Conservation (phyloP, 2,113 vertebrate genomes). For the Urocolius indicus region DNA sequence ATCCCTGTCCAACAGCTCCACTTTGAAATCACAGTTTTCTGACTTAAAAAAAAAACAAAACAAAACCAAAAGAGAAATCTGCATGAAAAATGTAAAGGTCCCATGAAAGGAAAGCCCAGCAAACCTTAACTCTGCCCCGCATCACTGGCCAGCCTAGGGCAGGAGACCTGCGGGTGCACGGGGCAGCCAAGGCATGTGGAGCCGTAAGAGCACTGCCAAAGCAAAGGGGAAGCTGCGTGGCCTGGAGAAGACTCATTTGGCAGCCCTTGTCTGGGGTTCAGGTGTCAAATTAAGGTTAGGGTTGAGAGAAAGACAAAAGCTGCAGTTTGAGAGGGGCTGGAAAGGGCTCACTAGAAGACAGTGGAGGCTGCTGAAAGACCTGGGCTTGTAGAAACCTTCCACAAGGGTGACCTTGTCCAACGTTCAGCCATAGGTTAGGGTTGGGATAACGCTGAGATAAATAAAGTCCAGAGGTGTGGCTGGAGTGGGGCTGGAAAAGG, state of each 20-base stretch:
- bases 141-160: neutral
- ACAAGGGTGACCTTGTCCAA: neutral
- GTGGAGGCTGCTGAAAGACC: neutral
- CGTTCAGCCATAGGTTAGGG: neutral
- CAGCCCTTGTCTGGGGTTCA: neutral
- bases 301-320: neutral
- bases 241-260: neutral
- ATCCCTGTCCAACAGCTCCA: fast-evolving
- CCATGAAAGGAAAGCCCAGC: neutral
- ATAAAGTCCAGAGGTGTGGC: neutral
- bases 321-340: neutral
- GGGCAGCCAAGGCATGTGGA: fast-evolving
- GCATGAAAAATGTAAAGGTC: neutral
- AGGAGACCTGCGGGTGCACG: fast-evolving
- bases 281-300: neutral
- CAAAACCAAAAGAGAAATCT: neutral
- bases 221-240: neutral
- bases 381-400: neutral
- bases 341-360: neutral
- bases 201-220: neutral
- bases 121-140: neutral
- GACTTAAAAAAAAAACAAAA: neutral
- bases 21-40: neutral
- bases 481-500: neutral
- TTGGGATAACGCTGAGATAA: neutral